These are phyloP conservation scores for Cyclophora punctaria DNA, from an alignment of 2,888 invertebrate species.

Conservation along the genomic window DNA sequence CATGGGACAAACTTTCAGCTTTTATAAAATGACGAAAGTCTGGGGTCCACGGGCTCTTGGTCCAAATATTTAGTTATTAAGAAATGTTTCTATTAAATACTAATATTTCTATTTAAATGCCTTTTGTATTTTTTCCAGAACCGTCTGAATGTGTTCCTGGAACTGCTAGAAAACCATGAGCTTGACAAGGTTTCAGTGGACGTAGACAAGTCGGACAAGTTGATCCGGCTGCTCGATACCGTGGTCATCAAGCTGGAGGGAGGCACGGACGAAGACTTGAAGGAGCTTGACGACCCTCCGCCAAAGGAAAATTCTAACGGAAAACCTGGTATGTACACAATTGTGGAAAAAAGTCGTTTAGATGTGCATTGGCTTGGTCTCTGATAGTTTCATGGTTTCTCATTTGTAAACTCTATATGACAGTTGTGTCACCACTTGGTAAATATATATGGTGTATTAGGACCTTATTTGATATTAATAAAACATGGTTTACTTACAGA, in stretches of 20 bases:
- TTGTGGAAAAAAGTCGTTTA: no score
- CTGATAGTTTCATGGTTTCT: no score
- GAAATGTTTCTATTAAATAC: neutral
- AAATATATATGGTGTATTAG: no score
- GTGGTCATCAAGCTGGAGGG: conserved; percentile 98
- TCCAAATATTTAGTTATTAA: no score
- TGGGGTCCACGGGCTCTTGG: no score
- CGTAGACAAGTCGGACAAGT: conserved; percentile 85
- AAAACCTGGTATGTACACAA: conserved; percentile 37
- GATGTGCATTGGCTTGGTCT: no score
- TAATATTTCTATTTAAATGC: neutral
- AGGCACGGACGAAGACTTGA: conserved; percentile 90
- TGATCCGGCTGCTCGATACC: conserved; percentile 93
- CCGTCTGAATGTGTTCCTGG: conserved; percentile 91
- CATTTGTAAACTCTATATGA: no score
- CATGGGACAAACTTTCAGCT: no score
- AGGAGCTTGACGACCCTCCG: conserved; percentile 83
- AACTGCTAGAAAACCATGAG: conserved; percentile 83
- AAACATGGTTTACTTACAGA: conserved; percentile 51
- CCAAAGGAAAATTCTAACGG: conserved; percentile 42
- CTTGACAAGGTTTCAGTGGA: conserved; percentile 89
- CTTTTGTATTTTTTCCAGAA: conserved; percentile 66
- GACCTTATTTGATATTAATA: no score
- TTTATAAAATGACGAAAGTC: no score
- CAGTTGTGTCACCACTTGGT: no score